These are phyloP conservation scores for Dicycla oo DNA, from an alignment of 2,888 invertebrate species.

Conservation along the genomic window DNA sequence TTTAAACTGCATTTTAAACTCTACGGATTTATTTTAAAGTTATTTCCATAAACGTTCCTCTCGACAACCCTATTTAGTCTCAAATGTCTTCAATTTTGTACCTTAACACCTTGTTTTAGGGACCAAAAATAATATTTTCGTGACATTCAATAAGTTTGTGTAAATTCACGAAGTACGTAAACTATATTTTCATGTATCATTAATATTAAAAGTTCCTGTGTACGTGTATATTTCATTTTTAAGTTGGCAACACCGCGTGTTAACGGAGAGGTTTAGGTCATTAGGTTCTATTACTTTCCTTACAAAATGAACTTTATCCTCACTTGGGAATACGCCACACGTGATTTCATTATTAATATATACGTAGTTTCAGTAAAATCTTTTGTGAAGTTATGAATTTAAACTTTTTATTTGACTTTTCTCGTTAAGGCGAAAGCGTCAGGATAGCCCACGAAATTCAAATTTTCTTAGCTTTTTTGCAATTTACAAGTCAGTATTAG, in stretches of 20 bases:
- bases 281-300: conserved; percentile 25
- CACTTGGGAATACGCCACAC: background rate
- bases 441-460: too few relatives aligned
- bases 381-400: background rate
- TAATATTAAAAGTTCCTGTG: conserved; percentile 56
- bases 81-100: conserved; percentile 61
- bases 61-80: conserved; percentile 44
- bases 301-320: background rate
- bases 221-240: conserved; percentile 59
- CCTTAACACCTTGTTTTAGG: conserved; percentile 60
- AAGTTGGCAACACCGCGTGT: conserved; percentile 45
- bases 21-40: conserved; percentile 83
- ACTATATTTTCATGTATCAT: conserved; percentile 63
- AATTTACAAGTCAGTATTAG: too few relatives aligned
- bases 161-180: conserved; percentile 56
- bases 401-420: background rate
- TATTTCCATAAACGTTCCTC: conserved; percentile 81
- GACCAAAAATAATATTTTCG: conserved; percentile 19
- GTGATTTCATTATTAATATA: background rate
- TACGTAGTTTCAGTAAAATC: background rate
- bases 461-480: too few relatives aligned
- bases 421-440: too few relatives aligned
- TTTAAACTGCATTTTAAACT: conserved; percentile 82
- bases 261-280: conserved; percentile 32
- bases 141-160: conserved; percentile 41